Percentiles rank a stretch among this genome's conserved stretches.
These are phyloP conservation scores for Micoletzkya japonica DNA, from an alignment of 2,888 invertebrate genomes.

Conservation along the genomic window DNA sequence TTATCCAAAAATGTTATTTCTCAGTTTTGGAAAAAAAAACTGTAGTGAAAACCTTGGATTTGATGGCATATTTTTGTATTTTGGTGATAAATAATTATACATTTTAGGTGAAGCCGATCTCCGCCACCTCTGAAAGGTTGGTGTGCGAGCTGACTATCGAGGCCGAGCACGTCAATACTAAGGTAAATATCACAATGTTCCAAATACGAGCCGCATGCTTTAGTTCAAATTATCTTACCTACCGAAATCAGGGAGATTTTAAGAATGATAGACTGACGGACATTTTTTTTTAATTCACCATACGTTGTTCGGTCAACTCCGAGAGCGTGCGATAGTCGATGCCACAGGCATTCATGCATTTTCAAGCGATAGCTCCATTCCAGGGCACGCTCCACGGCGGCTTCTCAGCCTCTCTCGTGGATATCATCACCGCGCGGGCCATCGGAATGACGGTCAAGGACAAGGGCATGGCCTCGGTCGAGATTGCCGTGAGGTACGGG, in stretches of 20 bases:
- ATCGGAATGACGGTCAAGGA: conserved; percentile 50
- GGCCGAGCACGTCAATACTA: conserved; percentile 56
- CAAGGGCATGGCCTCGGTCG: conserved; percentile 54
- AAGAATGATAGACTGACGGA: too few species aligned
- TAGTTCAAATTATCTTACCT: not conserved
- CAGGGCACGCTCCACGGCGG: conserved; percentile 59
- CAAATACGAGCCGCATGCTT: too few species aligned
- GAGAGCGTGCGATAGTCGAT: not conserved
- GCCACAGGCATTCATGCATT: too few species aligned
- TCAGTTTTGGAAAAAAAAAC: conserved; percentile 3
- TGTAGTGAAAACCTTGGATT: not conserved
- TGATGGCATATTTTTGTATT: not conserved
- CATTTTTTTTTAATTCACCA: conserved; percentile 1
- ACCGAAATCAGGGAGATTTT: conserved; percentile 5
- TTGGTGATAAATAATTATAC: not conserved
- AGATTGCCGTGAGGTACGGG: conserved; percentile 51
- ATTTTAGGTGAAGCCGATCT: conserved; percentile 42
- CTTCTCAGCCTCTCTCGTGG: conserved; percentile 54
- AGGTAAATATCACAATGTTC: conserved; percentile 34
- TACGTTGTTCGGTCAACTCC: not conserved
- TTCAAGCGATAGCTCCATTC: too few species aligned
- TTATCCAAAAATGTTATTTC: not conserved
- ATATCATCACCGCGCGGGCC: conserved; percentile 56
- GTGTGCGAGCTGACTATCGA: conserved; percentile 52
- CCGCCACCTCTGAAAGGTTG: conserved; percentile 43